Evolutionary conservation across 2,888 invertebrate species (phyloP).

Genomic region (Phasia obesa): DNA sequence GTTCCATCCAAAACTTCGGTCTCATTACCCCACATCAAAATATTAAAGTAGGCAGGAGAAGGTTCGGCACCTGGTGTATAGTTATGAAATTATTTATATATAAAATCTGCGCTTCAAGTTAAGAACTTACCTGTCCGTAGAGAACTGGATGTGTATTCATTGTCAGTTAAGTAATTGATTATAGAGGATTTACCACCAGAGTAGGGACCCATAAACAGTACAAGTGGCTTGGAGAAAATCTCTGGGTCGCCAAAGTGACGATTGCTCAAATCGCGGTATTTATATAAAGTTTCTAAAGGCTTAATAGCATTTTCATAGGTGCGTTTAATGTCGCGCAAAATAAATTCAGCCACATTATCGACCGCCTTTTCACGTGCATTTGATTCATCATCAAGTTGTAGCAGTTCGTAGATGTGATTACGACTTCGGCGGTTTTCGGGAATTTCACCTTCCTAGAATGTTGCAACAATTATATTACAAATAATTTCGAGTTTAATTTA

Average conservation of each 20-base stretch:
- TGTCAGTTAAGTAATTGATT: constrained; percentile 94
- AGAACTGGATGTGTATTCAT: constrained; percentile 92
- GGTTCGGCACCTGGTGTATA: constrained; percentile 91
- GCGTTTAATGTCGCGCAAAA: constrained; percentile 92
- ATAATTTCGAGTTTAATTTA: neutral
- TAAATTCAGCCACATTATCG: constrained; percentile 89
- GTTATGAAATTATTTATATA: no score
- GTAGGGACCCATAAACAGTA: constrained; percentile 98
- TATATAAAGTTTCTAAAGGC: constrained; percentile 94
- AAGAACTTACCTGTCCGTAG: constrained; percentile 89
- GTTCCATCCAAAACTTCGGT: constrained; percentile 94
- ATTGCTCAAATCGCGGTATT: constrained; percentile 95
- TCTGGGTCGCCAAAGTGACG: constrained; percentile 96
- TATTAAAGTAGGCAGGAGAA: constrained; percentile 95
- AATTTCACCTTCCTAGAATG: constrained; percentile 86
- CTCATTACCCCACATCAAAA: constrained; percentile 93
- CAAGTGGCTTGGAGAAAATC: constrained; percentile 95
- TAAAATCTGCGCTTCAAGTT: neutral
- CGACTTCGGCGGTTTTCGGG: constrained; percentile 90
- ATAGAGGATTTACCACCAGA: constrained; percentile 97
- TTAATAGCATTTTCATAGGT: constrained; percentile 94
- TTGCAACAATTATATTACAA: neutral
- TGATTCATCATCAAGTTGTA: constrained; percentile 90
- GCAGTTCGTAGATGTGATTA: constrained; percentile 90
- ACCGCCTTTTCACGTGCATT: constrained; percentile 88